Base-by-base conservation (phyloP, 2,888 invertebrate genomes). In the Phalera bucephala region DNA sequence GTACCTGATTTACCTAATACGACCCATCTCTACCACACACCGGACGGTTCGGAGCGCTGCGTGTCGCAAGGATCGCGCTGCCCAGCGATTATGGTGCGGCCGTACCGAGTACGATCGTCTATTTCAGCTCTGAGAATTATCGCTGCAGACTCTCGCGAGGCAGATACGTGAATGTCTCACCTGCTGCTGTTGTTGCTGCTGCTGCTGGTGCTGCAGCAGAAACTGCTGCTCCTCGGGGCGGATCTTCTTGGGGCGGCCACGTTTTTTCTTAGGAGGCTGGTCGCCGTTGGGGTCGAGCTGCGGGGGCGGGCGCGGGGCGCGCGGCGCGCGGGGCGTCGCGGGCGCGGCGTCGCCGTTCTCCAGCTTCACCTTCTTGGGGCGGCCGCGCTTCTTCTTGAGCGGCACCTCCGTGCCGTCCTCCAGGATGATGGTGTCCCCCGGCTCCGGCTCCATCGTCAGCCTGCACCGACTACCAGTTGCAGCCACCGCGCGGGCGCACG, bases 171-270 rank as follows among this genome's bases (percentile, higher is more conserved):
- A n/a, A n/a, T n/a, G 28, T 17, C 17, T 17, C 17, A 17, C 17
- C 31, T 68, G 68, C n/a, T 72, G 74, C 11, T 85, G 86, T 33
- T 88, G 89, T n/a, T 79, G 79, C 11, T 82, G 80, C 3, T 79
- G 80, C 36, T 82, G 81, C 36, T 82, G 82, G 36, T 87, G 88
- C 62, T 84, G 87, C 62, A 85, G 30, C 41, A 90, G 70, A 53
- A 89, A 90, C 69, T 91, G 91, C 52, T 89, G 91, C 54, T 92
- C 92, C 66, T 93, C 93, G 31, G 93, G 91, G 47, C 95, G 92
- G 10, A 96, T 93, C 84, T 97, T 97, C 84, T 97, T 97, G 44
- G 97, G 96, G 44, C 96, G 91, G 11, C 97, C 96, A 14, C 97
- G 87, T 72, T 97, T 96, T 82, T 97, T 97, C 86, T 96, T 96